Percentiles rank a stretch among this genome's conserved stretches.
Conservation (phyloP, 2,113 vertebrate genomes). For the Copsychus sechellarum region DNA sequence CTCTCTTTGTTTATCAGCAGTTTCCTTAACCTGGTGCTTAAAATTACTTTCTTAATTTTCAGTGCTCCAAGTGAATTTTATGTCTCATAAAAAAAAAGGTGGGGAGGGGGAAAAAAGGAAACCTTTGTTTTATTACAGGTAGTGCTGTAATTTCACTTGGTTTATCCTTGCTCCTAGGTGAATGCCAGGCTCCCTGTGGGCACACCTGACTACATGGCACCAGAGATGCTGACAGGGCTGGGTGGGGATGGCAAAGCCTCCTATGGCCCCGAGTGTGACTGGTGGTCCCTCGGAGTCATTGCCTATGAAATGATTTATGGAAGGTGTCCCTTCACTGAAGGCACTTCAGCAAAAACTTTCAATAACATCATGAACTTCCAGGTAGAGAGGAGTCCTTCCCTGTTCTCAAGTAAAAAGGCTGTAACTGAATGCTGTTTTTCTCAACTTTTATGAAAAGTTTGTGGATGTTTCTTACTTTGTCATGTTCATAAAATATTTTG, state of each 20-base stretch:
- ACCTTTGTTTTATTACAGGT: background rate
- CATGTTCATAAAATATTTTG: background rate
- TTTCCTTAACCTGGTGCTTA: background rate
- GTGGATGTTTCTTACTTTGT: background rate
- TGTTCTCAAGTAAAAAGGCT: background rate
- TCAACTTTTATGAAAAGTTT: background rate
- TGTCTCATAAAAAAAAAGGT: background rate
- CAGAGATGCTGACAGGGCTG: slow-evolving; percentile 84
- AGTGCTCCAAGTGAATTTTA: too few species aligned
- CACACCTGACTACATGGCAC: slow-evolving; percentile 92
- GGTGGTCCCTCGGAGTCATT: slow-evolving; percentile 95
- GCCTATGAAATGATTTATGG: slow-evolving; percentile 95
- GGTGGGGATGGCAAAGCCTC: slow-evolving; percentile 76
- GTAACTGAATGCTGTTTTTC: background rate
- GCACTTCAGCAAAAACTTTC: slow-evolving; percentile 86
- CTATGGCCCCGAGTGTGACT: slow-evolving; percentile 88
- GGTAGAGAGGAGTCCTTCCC: slow-evolving; percentile 64
- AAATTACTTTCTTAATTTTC: background rate
- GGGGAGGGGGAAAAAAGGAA: background rate
- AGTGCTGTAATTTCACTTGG: background rate
- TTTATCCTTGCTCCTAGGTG: slow-evolving; percentile 61
- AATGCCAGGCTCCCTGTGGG: slow-evolving; percentile 81
- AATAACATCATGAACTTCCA: slow-evolving; percentile 95
- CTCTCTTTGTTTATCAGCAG: background rate
- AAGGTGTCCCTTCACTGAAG: slow-evolving; percentile 86